Base-by-base conservation (phyloP, 2,888 invertebrate genomes). In the Cryptus armator region DNA sequence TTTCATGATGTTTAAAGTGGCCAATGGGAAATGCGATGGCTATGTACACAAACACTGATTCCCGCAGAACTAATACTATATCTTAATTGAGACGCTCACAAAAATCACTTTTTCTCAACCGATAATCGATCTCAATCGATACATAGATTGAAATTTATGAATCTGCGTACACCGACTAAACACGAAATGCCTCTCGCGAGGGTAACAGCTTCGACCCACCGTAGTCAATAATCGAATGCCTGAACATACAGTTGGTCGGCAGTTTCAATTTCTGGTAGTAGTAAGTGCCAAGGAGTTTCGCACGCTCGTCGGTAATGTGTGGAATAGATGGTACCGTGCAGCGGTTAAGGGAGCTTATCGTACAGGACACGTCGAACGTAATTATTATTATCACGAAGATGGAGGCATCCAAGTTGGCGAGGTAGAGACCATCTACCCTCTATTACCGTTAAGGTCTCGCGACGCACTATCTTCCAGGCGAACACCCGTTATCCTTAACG, bases 401-500 rank as follows among this genome's bases (percentile, higher is more conserved):
- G 51, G 67, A 44, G 12, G 10, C 64, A 29, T 16, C 53, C 53
- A 66, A 71, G 43, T 64, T 62, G 29, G 14, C 44, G 51, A 16
- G 43, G 0, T 48, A 12, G 19, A 10, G n/a, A 56, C n/a, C 51
- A 48, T 82, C 75, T 48, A 71, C 24, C 85, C 62, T 66, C 85
- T 71, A 82, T 85, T 85, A 85, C 81, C 74, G 78, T 79, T 75
- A 85, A 78, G 78, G 75, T 85, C 59, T 64, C 44, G 56, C 56
- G 75, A 32, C 59, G 56, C 85, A 76, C 81, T 85, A 82, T 85
- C 85, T 85, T 71, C 67, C 53, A 51, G 59, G 51, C 24, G 79
- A 85, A 79, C 78, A 71, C 81, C 66, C 81, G 85, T 85, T 79
- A 85, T 79, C 85, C 82, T 85, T 82, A 85, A 85, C 81, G 81